Conservation (phyloP, 2,888 invertebrate species). For the Rhingia campestris region DNA sequence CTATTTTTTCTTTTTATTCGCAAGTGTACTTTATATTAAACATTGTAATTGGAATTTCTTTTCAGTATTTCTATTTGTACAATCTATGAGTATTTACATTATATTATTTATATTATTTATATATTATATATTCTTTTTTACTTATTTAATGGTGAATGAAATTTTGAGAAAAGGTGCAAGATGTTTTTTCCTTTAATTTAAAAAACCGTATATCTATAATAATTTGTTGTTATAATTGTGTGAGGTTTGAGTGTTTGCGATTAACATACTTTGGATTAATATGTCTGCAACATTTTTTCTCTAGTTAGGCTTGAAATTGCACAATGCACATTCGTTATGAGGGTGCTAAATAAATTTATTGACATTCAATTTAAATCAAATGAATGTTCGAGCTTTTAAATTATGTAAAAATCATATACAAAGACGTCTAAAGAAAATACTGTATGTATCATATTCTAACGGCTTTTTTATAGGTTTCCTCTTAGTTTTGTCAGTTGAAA, state of each 20-base stretch:
- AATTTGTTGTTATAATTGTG: conserved; percentile 22
- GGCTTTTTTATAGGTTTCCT: not conserved
- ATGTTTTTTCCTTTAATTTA: conserved; percentile 17
- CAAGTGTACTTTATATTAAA: conserved; percentile 51
- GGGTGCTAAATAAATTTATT: conserved; percentile 13
- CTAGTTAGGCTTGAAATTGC: conserved; percentile 23
- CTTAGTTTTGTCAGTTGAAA: conserved; percentile 3
- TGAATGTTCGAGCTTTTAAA: conserved; percentile 3
- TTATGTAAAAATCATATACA: conserved; percentile 24
- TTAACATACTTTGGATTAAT: conserved; percentile 7
- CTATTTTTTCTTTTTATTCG: conserved; percentile 49
- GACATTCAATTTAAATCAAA: not conserved
- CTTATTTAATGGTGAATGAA: conserved; percentile 53
- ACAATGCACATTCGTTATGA: conserved; percentile 35
- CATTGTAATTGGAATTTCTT: conserved; percentile 48
- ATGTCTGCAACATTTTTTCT: not conserved
- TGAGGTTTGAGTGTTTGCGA: conserved; percentile 30
- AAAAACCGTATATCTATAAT: conserved; percentile 41
- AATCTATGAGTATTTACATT: conserved; percentile 60
- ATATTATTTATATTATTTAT: conserved; percentile 50
- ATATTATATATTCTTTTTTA: conserved; percentile 32
- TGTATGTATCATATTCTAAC: conserved; percentile 15
- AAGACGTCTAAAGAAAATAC: conserved; percentile 10
- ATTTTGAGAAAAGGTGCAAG: conserved; percentile 58
- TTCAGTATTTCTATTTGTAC: conserved; percentile 62